Evolutionary conservation across 2,888 invertebrate species (phyloP).

Genomic region (Diachrysia chrysitis): DNA sequence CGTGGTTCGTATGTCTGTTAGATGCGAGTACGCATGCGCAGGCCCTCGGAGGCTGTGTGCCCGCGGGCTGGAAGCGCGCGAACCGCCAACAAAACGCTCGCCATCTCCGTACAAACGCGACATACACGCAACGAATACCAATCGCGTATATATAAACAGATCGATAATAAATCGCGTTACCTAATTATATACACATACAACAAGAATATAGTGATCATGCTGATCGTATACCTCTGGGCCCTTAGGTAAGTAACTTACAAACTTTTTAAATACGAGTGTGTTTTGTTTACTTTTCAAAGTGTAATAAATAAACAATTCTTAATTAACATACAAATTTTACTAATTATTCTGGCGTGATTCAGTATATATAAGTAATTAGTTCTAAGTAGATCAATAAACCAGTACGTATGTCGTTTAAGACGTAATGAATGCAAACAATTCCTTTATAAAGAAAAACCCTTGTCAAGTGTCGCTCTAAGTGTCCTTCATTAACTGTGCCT

Average conservation of each 20-base stretch:
- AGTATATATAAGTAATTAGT: not conserved
- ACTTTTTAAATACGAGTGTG: conserved; percentile 22
- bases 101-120: conserved; percentile 67
- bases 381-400: conserved; percentile 5
- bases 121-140: conserved; percentile 64
- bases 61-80: conserved; percentile 61
- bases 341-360: not conserved
- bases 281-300: conserved; percentile 27
- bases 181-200: conserved; percentile 17
- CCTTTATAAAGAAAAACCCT: conserved; percentile 68
- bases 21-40: conserved; percentile 67
- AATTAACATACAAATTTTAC: not conserved
- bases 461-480: conserved; percentile 62
- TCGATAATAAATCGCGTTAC: conserved; percentile 25
- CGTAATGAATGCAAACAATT: conserved; percentile 59
- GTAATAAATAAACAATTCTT: not conserved
- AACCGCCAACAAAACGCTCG: conserved; percentile 67
- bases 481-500: conserved; percentile 19
- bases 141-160: conserved; percentile 53
- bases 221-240: conserved; percentile 22
- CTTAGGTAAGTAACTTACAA: conserved; percentile 46
- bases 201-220: conserved; percentile 25
- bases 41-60: conserved; percentile 54
- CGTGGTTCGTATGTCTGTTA: conserved; percentile 46
- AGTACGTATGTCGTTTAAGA: conserved; percentile 10